These are phyloP conservation scores for Cepaea nemoralis DNA, from an alignment of 1,140 invertebrate species.

Conservation along the genomic window DNA sequence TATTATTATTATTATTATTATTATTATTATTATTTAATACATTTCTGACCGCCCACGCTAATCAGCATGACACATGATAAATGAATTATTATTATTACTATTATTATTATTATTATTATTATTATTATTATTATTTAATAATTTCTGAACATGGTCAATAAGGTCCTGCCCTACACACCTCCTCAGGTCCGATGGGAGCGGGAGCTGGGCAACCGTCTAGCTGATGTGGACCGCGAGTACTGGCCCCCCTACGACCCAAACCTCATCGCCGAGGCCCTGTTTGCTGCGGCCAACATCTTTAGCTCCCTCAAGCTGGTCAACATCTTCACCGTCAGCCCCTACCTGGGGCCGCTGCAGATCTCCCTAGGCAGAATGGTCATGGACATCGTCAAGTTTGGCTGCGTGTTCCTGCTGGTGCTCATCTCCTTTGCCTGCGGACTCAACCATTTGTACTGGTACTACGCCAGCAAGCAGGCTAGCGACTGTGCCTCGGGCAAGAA, in stretches of 20 bases:
- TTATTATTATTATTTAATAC: too few relatives aligned
- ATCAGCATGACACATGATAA: too few relatives aligned
- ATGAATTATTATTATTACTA: too few relatives aligned
- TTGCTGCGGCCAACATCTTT: conserved; percentile 95
- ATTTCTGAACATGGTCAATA: too few relatives aligned
- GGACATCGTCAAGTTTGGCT: conserved; percentile 97
- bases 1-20: too few relatives aligned
- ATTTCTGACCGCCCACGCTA: too few relatives aligned
- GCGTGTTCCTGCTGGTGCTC: conserved; percentile 93
- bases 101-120: too few relatives aligned
- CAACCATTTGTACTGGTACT: conserved; percentile 96
- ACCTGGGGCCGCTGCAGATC: conserved; percentile 96
- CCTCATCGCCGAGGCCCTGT: conserved; percentile 93
- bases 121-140: too few relatives aligned
- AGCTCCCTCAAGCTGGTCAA: conserved; percentile 97
- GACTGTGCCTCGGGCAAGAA: conserved; percentile 76
- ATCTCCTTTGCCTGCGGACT: conserved; percentile 97
- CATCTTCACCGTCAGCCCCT: conserved; percentile 98
- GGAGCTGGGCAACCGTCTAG: conserved; percentile 42
- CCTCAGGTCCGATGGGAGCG: conserved; percentile 58
- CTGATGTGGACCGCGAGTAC: conserved; percentile 83
- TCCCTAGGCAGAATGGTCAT: conserved; percentile 95
- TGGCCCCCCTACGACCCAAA: conserved; percentile 96
- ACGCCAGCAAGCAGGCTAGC: conserved; percentile 89
- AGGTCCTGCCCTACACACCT: too few relatives aligned